Percentiles rank a stretch among this genome's conserved stretches.
Conservation (phyloP, 2,888 invertebrate genomes). For the Pollenia angustigena region DNA sequence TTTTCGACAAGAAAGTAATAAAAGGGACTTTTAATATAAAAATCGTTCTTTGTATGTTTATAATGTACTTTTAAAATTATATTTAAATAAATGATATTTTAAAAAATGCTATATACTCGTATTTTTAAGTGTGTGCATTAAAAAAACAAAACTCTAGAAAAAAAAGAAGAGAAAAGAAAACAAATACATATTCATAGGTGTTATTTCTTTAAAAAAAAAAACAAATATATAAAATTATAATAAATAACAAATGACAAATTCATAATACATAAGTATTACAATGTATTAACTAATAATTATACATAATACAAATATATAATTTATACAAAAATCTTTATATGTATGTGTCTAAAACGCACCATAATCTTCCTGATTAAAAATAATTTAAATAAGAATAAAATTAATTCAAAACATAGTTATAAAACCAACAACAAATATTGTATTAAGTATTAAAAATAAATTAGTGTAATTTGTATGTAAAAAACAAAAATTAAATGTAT, state of each 20-base stretch:
- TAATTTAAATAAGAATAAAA: conserved; percentile 66
- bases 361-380: conserved; percentile 70
- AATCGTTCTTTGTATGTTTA: conserved; percentile 53
- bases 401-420: conserved; percentile 64
- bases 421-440: conserved; percentile 66
- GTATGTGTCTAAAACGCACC: conserved; percentile 74
- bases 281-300: conserved; percentile 57
- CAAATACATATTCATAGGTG: conserved; percentile 77
- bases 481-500: conserved; percentile 77
- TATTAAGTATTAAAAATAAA: conserved; percentile 75
- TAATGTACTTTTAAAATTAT: conserved; percentile 52
- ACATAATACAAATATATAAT: conserved; percentile 50
- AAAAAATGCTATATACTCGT: conserved; percentile 75
- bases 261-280: conserved; percentile 56
- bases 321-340: conserved; percentile 56
- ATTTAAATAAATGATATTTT: conserved; percentile 48
- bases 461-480: conserved; percentile 83
- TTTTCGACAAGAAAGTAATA: conserved; percentile 47
- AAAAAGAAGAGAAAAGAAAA: conserved; percentile 47
- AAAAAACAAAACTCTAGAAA: conserved; percentile 63
- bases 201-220: conserved; percentile 79
- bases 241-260: conserved; percentile 15
- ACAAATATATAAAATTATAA: conserved; percentile 49
- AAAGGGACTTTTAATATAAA: conserved; percentile 52
- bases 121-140: conserved; percentile 81